These are phyloP conservation scores for Tamandua tetradactyla DNA, from an alignment of 2,797 vertebrate genomes.

Conservation along the genomic window DNA sequence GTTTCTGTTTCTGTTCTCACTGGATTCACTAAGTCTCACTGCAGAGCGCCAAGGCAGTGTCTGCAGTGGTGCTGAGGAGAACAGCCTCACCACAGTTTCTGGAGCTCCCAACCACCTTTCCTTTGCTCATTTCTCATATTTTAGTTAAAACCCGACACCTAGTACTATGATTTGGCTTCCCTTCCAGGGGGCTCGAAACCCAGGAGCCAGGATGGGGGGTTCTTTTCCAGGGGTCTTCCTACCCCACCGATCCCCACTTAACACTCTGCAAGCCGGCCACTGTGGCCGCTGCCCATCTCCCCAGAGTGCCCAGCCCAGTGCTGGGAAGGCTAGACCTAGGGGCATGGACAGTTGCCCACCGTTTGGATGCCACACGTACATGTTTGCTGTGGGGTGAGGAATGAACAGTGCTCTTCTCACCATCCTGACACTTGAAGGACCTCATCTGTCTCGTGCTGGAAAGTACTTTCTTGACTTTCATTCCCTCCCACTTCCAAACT, in stretches of 20 bases:
- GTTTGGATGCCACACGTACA: fast-evolving
- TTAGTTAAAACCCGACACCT: background rate
- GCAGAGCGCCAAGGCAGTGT: too few species aligned
- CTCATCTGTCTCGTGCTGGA: background rate
- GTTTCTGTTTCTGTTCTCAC: background rate
- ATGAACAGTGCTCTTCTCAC: background rate
- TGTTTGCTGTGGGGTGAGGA: background rate
- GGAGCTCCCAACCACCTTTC: background rate
- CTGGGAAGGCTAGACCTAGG: background rate
- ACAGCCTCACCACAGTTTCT: background rate
- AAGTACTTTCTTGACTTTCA: background rate
- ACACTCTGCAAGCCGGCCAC: background rate
- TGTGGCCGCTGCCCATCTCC: background rate
- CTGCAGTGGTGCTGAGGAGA: background rate
- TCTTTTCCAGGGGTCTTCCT: background rate
- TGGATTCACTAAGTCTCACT: background rate
- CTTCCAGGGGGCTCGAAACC: background rate
- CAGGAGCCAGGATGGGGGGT: too few species aligned
- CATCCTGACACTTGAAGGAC: background rate
- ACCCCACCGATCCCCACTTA: background rate
- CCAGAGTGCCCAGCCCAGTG: background rate
- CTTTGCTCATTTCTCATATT: background rate
- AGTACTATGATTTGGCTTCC: background rate
- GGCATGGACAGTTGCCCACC: background rate
- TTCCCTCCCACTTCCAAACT: background rate